Evolutionary conservation across 2,113 vertebrate genomes (phyloP).

Genomic region (Eurypyga helias): DNA sequence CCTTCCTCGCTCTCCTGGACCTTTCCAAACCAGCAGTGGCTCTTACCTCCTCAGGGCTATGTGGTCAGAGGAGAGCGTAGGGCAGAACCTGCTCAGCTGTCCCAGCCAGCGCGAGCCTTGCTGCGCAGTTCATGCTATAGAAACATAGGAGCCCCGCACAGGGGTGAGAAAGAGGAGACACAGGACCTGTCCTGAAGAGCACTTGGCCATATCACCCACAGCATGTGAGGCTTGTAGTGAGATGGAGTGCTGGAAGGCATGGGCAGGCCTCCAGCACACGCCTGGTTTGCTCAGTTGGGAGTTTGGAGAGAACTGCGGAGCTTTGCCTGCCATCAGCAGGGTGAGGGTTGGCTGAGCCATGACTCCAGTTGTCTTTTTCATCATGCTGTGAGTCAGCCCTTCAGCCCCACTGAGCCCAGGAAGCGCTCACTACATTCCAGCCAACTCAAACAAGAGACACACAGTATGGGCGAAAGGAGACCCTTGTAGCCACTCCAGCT

Average conservation of each 20-base stretch:
- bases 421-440: not conserved
- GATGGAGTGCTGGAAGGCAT: not conserved
- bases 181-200: not conserved
- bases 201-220: not conserved
- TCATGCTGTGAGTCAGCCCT: not conserved
- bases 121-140: not conserved
- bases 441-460: not conserved
- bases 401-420: not conserved
- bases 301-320: accelerated
- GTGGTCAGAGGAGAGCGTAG: not conserved
- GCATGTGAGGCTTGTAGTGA: not conserved
- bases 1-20: not conserved
- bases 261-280: not conserved
- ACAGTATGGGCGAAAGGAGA: not conserved
- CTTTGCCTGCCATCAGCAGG: not conserved
- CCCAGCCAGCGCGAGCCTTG: not conserved
- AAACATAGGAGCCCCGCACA: not conserved
- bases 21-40: not conserved
- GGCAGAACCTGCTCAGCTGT: not conserved
- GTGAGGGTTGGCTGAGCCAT: not conserved
- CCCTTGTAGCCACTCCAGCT: not conserved
- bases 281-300: not conserved
- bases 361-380: not conserved
- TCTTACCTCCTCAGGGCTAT: not conserved
- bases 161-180: not conserved